Conservation (phyloP, 2,113 vertebrate species). For the Pseudonaja textilis region DNA sequence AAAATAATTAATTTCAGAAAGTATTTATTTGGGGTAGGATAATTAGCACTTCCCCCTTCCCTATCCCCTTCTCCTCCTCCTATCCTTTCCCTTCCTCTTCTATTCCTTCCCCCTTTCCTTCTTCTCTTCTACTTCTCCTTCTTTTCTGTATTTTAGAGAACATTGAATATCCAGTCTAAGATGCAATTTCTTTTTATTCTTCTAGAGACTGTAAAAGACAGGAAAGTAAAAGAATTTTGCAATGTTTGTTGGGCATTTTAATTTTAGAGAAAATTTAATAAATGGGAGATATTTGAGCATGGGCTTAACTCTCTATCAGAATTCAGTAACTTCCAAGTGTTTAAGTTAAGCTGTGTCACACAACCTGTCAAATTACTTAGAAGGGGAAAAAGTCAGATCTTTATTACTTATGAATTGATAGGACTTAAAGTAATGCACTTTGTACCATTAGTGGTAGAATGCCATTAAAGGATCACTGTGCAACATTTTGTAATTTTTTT, state of each 20-base stretch:
- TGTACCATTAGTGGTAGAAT: neutral
- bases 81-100: rapidly evolving
- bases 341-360: neutral
- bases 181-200: neutral
- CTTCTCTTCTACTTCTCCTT: no score
- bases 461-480: neutral
- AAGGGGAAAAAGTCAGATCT: neutral
- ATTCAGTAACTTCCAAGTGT: neutral
- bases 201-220: neutral
- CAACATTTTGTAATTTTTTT: neutral
- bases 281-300: neutral
- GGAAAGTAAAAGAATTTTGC: neutral
- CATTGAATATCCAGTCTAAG: neutral
- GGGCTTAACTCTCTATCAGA: neutral
- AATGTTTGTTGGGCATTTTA: neutral
- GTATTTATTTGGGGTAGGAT: neutral
- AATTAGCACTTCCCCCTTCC: neutral
- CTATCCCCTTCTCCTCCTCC: no score
- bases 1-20: neutral
- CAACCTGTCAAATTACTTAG: neutral
- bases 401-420: neutral
- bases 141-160: neutral
- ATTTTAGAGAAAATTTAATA: neutral
- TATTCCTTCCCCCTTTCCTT: neutral
- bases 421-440: no score